These are phyloP conservation scores for Sarcophaga carnaria DNA, from an alignment of 2,888 invertebrate genomes.

Conservation along the genomic window DNA sequence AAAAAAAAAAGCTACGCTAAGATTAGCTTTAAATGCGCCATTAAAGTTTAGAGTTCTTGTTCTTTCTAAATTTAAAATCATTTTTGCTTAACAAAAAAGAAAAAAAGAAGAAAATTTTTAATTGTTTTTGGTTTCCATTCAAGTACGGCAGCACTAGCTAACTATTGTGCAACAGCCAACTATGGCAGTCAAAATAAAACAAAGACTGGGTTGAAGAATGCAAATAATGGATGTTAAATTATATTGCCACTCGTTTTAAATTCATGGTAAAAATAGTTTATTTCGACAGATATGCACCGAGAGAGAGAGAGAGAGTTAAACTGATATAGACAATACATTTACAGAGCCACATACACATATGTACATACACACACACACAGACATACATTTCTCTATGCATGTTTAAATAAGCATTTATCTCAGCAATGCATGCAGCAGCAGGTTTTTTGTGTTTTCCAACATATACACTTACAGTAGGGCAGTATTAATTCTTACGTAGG, in stretches of 20 bases:
- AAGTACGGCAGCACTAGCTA: not conserved
- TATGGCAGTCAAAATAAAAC: not conserved
- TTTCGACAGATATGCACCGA: not conserved
- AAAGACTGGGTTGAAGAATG: not conserved
- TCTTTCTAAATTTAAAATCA: too few species aligned
- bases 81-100: too few species aligned
- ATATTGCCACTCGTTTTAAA: conserved; percentile 17
- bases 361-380: not conserved
- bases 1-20: too few species aligned
- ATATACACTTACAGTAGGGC: not conserved
- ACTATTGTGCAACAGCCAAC: not conserved
- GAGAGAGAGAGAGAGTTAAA: not conserved
- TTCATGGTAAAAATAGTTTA: conserved; percentile 32
- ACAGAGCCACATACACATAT: not conserved
- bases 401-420: not conserved
- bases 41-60: too few species aligned
- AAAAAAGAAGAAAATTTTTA: too few species aligned
- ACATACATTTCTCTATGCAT: not conserved
- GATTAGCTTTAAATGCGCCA: too few species aligned
- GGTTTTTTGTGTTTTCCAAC: not conserved
- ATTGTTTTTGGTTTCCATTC: too few species aligned
- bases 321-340: not conserved
- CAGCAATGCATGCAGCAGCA: conserved; percentile 7
- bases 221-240: conserved; percentile 25
- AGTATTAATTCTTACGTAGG: not conserved